Percentiles rank a stretch among this genome's conserved stretches.
phyloP scores from a whole-genome alignment of 2,797 vertebrate genomes.

The Acanthurus tractus region DNA sequence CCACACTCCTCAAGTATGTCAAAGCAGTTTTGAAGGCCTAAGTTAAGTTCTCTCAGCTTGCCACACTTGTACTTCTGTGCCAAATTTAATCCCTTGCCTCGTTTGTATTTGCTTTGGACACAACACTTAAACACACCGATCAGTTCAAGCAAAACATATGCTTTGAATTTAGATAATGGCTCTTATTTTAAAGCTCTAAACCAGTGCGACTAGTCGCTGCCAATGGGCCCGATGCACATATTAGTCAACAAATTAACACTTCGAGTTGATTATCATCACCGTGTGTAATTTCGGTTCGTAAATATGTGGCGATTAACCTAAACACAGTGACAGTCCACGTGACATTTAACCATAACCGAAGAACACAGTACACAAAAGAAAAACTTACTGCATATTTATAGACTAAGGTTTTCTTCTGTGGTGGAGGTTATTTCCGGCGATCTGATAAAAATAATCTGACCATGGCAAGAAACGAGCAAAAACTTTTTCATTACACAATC shows the following conservation, averaged over 20 bases:
- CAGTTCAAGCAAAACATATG: neutral
- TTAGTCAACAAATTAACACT: slow-evolving; percentile 35
- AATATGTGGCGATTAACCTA: slow-evolving; percentile 1
- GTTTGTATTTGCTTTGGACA: slow-evolving; percentile 17
- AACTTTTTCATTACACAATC: slow-evolving; percentile 30
- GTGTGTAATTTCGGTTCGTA: slow-evolving; percentile 23
- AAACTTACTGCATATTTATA: neutral
- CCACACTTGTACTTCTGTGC: slow-evolving; percentile 13
- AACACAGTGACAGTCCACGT: neutral
- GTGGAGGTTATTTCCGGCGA: neutral
- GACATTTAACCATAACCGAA: slow-evolving; percentile 4
- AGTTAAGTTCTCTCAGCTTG: slow-evolving; percentile 34
- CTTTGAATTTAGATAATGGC: slow-evolving; percentile 5
- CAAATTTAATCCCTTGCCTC: neutral
- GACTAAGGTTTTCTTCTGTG: neutral
- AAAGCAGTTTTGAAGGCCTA: slow-evolving; percentile 37
- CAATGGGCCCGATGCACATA: slow-evolving; percentile 18
- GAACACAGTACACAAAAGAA: neutral
- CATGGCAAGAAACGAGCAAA: neutral
- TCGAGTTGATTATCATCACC: slow-evolving; percentile 38
- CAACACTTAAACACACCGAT: slow-evolving; percentile 12
- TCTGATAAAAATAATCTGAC: neutral
- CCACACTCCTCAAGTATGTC: slow-evolving; percentile 31
- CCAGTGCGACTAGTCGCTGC: neutral
- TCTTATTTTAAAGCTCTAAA: slow-evolving; percentile 23